Conservation (phyloP, 2,888 invertebrate genomes). For the Desoria tigrina region DNA sequence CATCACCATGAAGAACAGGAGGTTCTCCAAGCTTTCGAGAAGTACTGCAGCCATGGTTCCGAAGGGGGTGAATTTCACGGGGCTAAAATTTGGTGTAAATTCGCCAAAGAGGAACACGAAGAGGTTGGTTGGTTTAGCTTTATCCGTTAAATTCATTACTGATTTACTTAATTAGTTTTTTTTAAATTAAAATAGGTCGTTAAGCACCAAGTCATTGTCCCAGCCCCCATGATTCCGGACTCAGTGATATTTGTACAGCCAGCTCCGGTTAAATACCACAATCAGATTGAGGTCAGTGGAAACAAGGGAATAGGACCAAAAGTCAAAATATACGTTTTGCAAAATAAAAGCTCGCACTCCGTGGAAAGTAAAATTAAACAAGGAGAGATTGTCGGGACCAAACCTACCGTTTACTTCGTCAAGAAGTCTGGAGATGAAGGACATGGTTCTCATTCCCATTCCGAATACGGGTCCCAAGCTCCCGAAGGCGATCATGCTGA, state of each 20-base stretch:
- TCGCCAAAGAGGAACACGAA: slow-evolving; percentile 13
- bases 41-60: slow-evolving; percentile 17
- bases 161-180: too few species aligned
- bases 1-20: slow-evolving; percentile 28
- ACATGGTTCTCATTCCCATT: slow-evolving; percentile 11
- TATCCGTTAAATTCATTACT: too few species aligned
- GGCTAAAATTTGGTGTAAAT: slow-evolving; percentile 30
- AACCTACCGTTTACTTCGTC: slow-evolving; percentile 28
- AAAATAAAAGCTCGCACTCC: slow-evolving; percentile 26
- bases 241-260: slow-evolving; percentile 30
- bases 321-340: slow-evolving; percentile 38
- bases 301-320: slow-evolving; percentile 16
- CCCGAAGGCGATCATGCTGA: too few species aligned
- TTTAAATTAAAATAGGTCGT: too few species aligned
- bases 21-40: slow-evolving; percentile 18
- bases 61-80: slow-evolving; percentile 31
- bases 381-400: slow-evolving; percentile 16
- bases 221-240: slow-evolving; percentile 18
- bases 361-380: slow-evolving; percentile 28
- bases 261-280: slow-evolving; percentile 8
- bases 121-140: too few species aligned
- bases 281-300: slow-evolving; percentile 5
- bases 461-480: too few species aligned
- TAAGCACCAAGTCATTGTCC: slow-evolving; percentile 30
- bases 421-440: slow-evolving; percentile 22